Base-by-base conservation (phyloP, 1,140 invertebrate genomes). In the Drosophila fuyamai region DNA sequence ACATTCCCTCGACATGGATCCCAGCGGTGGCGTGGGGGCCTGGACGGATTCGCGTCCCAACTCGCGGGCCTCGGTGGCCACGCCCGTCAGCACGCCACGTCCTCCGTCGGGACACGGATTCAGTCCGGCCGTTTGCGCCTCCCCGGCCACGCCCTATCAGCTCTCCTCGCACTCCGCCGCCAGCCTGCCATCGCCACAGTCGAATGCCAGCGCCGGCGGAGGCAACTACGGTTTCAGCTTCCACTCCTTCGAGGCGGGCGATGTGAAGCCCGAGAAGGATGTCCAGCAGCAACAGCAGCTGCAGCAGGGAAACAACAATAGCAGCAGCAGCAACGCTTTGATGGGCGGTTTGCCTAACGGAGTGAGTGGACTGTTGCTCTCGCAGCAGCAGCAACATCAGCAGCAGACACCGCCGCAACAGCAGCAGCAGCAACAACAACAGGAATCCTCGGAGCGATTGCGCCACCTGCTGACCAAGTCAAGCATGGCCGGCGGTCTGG, bases 381-480 rank as follows among this genome's bases (percentile, higher is more conserved):
- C 74, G 18, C 77, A 65, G 8, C 75, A 84, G 16, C 81, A 71
- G 14, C 72, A 74, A 12, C 60, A 61, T 7, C 51, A 77, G 9
- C 70, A 81, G 36, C 71, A 68, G 16, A 32, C 29, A 7, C 29
- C 29, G 29, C 29, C 29, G 29, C 68, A 77, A 10, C 58, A 59
- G 4, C 76, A 71, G 27, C 67, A 62, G 44, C 60, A 75, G 5
- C 82, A 75, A 9, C 76, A 73, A 10, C 80, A 76, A 18, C 79
- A 81, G 47, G 88, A 91, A 35, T 73, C 81, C 50, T 95, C 95
- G 0, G 95, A 94, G 53, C 93, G 95, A 54, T 92, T 97, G 44
- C 94, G 96, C 51, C 94, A 94, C 79, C 93, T 96, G 56, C 93
- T 95, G 50, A 96, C 94, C 76, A 91, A 89, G 82, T 35, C 91